phyloP scores from a whole-genome alignment of 2,888 invertebrate species.

The Trissoscelio sp. region DNA sequence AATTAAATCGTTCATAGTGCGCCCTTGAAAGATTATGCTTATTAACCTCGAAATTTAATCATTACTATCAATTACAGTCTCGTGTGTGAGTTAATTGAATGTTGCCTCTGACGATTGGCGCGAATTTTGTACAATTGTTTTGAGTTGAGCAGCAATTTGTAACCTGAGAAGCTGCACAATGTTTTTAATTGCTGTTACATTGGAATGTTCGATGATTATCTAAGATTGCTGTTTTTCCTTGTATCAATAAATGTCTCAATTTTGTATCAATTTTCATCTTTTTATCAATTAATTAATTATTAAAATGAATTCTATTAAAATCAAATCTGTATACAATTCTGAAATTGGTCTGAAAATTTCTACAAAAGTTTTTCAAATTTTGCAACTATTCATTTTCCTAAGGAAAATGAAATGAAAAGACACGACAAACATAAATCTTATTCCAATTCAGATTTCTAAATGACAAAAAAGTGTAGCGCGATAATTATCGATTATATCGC shows the following conservation, averaged over 20 bases:
- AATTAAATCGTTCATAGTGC: conserved; percentile 17
- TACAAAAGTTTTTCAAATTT: no score
- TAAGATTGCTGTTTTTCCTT: background rate
- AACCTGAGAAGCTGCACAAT: conserved; percentile 4
- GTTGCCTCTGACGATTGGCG: conserved; percentile 9
- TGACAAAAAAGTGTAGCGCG: conserved; percentile 1
- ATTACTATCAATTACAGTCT: conserved; percentile 47
- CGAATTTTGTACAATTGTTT: conserved; percentile 31
- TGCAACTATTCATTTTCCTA: no score
- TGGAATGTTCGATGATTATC: background rate
- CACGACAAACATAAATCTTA: background rate
- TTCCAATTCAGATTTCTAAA: background rate
- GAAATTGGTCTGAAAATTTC: no score
- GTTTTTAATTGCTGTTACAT: background rate
- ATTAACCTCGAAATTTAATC: conserved; percentile 54
- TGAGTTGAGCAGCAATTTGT: conserved; percentile 6
- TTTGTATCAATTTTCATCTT: no score
- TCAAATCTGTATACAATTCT: no score
- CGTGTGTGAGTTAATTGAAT: conserved; percentile 39
- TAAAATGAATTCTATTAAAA: no score
- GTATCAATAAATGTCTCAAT: no score
- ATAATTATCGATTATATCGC: conserved; percentile 13
- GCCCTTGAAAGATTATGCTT: conserved; percentile 50
- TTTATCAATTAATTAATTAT: no score
- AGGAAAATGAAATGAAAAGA: no score